phyloP scores from a whole-genome alignment of 1,140 invertebrate genomes.

The Acyrthosiphon pisum region DNA sequence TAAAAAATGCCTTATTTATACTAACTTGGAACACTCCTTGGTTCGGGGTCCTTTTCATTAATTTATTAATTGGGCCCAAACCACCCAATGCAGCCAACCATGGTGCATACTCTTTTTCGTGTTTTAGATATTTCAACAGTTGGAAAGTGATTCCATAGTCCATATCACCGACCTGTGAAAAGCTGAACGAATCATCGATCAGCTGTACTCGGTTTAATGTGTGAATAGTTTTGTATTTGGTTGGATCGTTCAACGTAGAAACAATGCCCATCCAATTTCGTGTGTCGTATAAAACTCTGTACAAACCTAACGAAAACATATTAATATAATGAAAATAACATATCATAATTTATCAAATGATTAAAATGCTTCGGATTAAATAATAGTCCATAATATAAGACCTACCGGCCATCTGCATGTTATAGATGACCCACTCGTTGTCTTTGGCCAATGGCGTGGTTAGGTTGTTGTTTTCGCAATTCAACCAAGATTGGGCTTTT shows the following conservation, averaged over 20 bases:
- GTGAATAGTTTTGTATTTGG: constrained; percentile 68
- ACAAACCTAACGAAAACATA: constrained; percentile 66
- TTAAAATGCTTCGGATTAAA: background rate
- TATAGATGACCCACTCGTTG: constrained; percentile 80
- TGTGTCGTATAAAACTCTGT: constrained; percentile 78
- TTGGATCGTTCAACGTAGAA: constrained; percentile 67
- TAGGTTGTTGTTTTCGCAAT: constrained; percentile 62
- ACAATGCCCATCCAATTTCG: constrained; percentile 74
- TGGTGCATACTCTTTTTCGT: constrained; percentile 67
- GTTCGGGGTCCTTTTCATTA: constrained; percentile 63
- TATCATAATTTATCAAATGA: background rate
- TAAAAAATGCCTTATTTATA: background rate
- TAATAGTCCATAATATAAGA: background rate
- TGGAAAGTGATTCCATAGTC: constrained; percentile 74
- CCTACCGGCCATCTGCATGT: constrained; percentile 77
- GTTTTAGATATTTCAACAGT: constrained; percentile 65
- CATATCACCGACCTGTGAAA: constrained; percentile 74
- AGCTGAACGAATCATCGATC: constrained; percentile 78
- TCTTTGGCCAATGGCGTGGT: constrained; percentile 62
- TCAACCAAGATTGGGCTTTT: constrained; percentile 69
- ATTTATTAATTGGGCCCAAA: constrained; percentile 64
- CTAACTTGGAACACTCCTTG: constrained; percentile 65
- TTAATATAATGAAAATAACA: background rate
- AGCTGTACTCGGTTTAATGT: constrained; percentile 79
- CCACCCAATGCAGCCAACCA: constrained; percentile 65